phyloP scores from a whole-genome alignment of 2,797 vertebrate genomes.

The Rhinella marina region DNA sequence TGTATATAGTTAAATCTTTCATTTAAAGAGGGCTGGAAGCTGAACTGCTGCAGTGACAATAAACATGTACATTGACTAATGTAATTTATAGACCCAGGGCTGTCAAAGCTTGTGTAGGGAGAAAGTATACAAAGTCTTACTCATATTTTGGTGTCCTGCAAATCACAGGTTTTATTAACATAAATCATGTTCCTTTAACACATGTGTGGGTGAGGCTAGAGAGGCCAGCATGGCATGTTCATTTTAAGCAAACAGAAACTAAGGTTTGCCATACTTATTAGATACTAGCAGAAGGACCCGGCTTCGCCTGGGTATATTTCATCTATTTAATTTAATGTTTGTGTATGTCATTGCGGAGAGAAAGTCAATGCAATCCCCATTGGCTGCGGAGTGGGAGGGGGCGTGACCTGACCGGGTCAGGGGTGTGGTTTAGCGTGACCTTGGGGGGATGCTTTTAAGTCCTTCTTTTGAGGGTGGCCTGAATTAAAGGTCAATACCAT shows the following conservation, averaged over 20 bases:
- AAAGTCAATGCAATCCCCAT: too few species aligned
- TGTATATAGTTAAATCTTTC: conserved; percentile 26
- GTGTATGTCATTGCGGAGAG: too few species aligned
- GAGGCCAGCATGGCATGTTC: background rate
- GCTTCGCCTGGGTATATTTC: too few species aligned
- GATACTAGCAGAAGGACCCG: too few species aligned
- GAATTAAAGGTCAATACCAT: too few species aligned
- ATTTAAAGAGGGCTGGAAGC: background rate
- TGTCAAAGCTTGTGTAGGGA: background rate
- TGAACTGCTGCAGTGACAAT: background rate
- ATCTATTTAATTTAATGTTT: too few species aligned
- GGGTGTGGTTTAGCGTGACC: too few species aligned
- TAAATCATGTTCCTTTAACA: background rate
- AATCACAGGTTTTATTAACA: background rate
- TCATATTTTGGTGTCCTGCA: background rate
- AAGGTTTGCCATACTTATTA: too few species aligned
- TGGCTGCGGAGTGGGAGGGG: too few species aligned
- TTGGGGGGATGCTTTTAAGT: too few species aligned
- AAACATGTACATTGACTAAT: conserved; percentile 19
- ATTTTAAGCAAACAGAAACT: background rate
- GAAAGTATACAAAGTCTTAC: background rate
- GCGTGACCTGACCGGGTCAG: too few species aligned
- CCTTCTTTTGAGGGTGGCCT: too few species aligned
- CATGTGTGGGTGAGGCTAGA: background rate
- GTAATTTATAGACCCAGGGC: background rate